These are phyloP conservation scores for Helicoverpa zea DNA, from an alignment of 1,140 invertebrate genomes.

Conservation along the genomic window DNA sequence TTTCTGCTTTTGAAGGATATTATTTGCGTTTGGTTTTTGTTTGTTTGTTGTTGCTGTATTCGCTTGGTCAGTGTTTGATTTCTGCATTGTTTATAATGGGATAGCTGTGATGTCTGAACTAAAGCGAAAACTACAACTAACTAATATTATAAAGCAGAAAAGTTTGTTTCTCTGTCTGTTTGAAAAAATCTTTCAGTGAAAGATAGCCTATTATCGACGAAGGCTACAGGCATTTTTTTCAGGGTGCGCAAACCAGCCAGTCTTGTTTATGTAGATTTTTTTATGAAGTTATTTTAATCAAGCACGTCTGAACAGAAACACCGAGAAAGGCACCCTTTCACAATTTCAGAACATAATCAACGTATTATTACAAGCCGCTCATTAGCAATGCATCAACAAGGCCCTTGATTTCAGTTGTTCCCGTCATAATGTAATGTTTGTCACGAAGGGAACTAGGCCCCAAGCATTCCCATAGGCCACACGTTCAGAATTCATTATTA, in stretches of 20 bases:
- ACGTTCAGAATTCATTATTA: conserved; percentile 37
- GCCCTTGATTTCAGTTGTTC: conserved; percentile 29
- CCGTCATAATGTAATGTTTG: conserved; percentile 23
- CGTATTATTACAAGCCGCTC: not conserved
- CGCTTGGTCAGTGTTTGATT: not conserved
- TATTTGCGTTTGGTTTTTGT: not conserved
- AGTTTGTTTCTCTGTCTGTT: too few species aligned
- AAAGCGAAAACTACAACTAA: too few species aligned
- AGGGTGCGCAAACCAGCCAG: too few species aligned
- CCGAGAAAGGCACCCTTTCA: not conserved
- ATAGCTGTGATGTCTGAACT: not conserved
- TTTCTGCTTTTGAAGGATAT: not conserved
- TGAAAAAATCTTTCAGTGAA: too few species aligned
- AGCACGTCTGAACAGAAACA: too few species aligned
- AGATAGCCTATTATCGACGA: too few species aligned
- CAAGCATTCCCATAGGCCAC: conserved; percentile 13
- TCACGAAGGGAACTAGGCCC: conserved; percentile 1
- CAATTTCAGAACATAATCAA: not conserved
- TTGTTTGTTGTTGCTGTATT: conserved; percentile 10
- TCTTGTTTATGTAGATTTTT: too few species aligned
- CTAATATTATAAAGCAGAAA: too few species aligned
- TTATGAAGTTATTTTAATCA: too few species aligned
- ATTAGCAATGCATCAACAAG: conserved; percentile 25
- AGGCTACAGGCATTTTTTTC: too few species aligned
- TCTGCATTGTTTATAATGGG: not conserved